Base-by-base conservation (phyloP, 2,113 vertebrate genomes). In the Protobothrops mucrosquamatus region DNA sequence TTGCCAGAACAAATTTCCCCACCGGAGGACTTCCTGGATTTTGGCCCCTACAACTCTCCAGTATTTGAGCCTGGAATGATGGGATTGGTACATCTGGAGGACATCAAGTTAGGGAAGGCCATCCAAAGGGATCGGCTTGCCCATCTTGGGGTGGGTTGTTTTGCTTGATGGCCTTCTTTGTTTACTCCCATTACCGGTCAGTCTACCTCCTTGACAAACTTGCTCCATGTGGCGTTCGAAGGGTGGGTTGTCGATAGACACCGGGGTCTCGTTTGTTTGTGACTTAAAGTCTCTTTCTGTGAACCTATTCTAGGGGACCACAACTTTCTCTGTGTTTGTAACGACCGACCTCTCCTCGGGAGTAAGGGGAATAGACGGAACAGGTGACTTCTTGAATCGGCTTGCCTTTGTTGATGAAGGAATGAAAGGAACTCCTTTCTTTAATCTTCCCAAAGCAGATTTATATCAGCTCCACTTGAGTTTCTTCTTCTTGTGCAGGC, bases 111-210 rank as follows among this genome's bases (percentile, higher is more conserved):
- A 61, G 59, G 15, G 26, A 52, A 64, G 8, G 15, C 7, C 22
- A 8, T 0, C 18, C 18, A 91, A 46, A 15, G 52, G 85, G 0
- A 87, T 15, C 39, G 15, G 52, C 48, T 23, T n/a, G 6, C 54
- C 2, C 43, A 85, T n/a, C 85, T 22, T 39, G n/a, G 93, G 0
- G 2, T 22, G 87, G 46, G 18, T 52, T 26, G 14, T 8, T 69
- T 26, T 89, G 57, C 85, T 52, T 69, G 56, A 3, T 3, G 89
- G 54, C 43, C 88, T 87, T n/a, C 20, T 94, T 81, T 24, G 90
- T 91, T 91, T 94, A 12, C 85, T 92, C 14, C 61, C 64, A 43
- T 51, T 51, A n/a, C n/a, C n/a, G n/a, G n/a, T n/a, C n/a, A n/a
- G n/a, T n/a, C n/a, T n/a, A n/a, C n/a, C n/a, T n/a, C n/a, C n/a